These are phyloP conservation scores for Penaeus vannamei DNA, from an alignment of 1,140 invertebrate genomes.

Conservation along the genomic window DNA sequence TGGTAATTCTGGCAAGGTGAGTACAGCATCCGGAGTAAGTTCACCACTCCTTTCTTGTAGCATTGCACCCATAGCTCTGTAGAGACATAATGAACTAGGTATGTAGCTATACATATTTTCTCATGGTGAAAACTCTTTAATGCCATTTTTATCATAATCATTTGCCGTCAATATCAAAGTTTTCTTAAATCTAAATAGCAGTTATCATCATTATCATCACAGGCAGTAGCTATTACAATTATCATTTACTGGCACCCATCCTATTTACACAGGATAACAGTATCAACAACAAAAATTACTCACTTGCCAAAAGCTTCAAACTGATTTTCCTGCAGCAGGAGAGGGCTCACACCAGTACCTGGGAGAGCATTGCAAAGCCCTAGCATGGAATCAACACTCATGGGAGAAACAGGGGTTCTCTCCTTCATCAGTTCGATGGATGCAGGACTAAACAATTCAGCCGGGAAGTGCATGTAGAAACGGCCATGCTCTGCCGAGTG, in stretches of 20 bases:
- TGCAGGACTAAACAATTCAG: not conserved
- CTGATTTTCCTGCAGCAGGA: slow-evolving; percentile 17
- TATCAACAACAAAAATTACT: not conserved
- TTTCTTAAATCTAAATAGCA: not conserved
- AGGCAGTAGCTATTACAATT: no score
- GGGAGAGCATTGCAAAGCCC: slow-evolving; percentile 39
- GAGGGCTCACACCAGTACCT: slow-evolving; percentile 50
- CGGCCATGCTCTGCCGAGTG: slow-evolving; percentile 39
- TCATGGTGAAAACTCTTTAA: not conserved
- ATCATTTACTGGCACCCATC: no score
- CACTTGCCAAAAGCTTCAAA: slow-evolving; percentile 36
- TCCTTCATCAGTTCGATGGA: not conserved
- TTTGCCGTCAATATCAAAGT: not conserved
- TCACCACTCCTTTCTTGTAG: slow-evolving; percentile 32
- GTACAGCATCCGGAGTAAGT: slow-evolving; percentile 18
- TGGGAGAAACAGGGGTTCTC: not conserved
- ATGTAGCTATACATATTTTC: not conserved
- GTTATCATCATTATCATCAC: not conserved
- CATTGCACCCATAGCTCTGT: slow-evolving; percentile 49
- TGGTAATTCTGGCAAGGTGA: slow-evolving; percentile 48
- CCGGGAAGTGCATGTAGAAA: slow-evolving; percentile 42
- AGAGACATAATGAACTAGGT: not conserved
- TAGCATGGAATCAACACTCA: slow-evolving; percentile 19
- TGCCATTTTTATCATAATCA: not conserved
- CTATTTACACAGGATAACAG: not conserved